Conservation (phyloP, 2,797 vertebrate genomes). For the Kryptolebias ocellatus region DNA sequence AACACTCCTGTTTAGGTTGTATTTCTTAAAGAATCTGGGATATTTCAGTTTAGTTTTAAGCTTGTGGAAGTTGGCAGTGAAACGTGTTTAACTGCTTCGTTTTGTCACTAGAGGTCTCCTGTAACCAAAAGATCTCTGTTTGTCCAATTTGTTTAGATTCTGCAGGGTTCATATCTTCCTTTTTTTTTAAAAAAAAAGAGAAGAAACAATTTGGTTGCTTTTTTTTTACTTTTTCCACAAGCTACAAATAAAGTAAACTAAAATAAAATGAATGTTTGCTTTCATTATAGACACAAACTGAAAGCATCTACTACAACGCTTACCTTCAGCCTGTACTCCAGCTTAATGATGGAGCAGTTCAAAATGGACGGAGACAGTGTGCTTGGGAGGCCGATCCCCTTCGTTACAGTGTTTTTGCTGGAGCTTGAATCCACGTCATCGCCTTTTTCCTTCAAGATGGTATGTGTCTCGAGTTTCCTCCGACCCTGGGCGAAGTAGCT, state of each 20-base stretch:
- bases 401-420: conserved; percentile 36
- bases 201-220: too few species aligned
- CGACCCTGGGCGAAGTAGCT: conserved; percentile 66
- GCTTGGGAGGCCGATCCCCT: conserved; percentile 55
- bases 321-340: conserved; percentile 86
- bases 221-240: too few species aligned
- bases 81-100: neutral
- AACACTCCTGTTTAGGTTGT: neutral
- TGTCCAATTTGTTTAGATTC: neutral
- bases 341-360: conserved; percentile 72
- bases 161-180: neutral
- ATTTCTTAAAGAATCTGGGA: neutral
- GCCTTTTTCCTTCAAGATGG: conserved; percentile 55
- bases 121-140: neutral
- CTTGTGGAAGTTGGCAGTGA: neutral
- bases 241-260: too few species aligned
- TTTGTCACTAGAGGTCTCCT: conserved; percentile 32
- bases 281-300: too few species aligned
- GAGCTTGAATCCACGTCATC: conserved; percentile 31
- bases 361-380: conserved; percentile 65
- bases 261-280: too few species aligned
- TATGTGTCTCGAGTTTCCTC: conserved; percentile 28
- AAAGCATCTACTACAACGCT: neutral
- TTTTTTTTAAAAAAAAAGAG: too few species aligned
- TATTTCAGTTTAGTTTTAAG: neutral